These are phyloP conservation scores for Crossaster papposus DNA, from an alignment of 53 echinoderm and acorn worm species.

Conservation along the genomic window DNA sequence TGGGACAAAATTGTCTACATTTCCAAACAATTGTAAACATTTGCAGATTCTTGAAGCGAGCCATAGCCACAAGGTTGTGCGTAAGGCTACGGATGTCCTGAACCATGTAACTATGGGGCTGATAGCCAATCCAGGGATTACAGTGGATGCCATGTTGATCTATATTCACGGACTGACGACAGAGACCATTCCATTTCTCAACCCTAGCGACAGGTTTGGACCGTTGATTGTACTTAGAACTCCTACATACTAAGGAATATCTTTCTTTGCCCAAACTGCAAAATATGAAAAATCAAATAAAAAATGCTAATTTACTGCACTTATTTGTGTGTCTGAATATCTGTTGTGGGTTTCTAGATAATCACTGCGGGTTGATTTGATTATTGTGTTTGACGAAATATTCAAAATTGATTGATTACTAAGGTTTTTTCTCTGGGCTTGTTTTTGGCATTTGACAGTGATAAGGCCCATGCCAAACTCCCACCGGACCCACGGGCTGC, in stretches of 20 bases:
- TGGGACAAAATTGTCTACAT: not conserved
- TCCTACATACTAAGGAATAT: not conserved
- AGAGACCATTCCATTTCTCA: conserved; percentile 83
- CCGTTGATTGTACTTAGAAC: too few species aligned
- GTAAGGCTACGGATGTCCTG: conserved; percentile 81
- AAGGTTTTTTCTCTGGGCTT: not conserved
- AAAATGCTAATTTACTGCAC: too few species aligned
- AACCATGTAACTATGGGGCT: conserved; percentile 75
- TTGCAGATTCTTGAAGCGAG: conserved; percentile 78
- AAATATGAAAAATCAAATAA: too few species aligned
- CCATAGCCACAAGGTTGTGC: conserved; percentile 81
- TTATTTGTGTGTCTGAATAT: too few species aligned
- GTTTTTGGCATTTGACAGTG: conserved; percentile 37
- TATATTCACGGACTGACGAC: conserved; percentile 87
- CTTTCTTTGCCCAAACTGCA: too few species aligned
- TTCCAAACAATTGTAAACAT: not conserved
- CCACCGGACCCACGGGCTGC: conserved; percentile 63
- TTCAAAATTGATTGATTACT: too few species aligned
- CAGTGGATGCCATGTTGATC: conserved; percentile 74
- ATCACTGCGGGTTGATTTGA: too few species aligned
- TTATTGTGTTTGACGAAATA: too few species aligned
- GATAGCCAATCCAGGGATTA: conserved; percentile 75
- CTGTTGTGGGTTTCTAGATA: too few species aligned
- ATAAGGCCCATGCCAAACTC: conserved; percentile 11
- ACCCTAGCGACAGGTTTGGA: conserved; percentile 53